Conservation (phyloP, 1,140 invertebrate genomes). For the Galleria mellonella region DNA sequence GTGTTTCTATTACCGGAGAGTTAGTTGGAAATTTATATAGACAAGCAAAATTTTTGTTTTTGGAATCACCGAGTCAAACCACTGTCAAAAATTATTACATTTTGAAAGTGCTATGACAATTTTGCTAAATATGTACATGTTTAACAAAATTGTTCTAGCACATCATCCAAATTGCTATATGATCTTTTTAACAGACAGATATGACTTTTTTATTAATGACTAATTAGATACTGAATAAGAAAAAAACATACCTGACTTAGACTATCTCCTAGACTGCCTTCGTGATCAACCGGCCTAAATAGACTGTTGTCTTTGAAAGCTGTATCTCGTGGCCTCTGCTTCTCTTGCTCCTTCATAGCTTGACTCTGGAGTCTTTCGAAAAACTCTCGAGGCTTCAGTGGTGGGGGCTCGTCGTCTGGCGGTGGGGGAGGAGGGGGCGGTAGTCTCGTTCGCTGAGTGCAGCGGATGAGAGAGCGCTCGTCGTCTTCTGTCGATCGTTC, state of each 20-base stretch:
- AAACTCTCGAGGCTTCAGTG: constrained; percentile 58
- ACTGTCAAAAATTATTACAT: too few relatives aligned
- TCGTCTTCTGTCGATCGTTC: constrained; percentile 72
- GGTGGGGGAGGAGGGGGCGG: constrained; percentile 58
- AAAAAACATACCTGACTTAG: constrained; percentile 55
- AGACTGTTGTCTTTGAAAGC: constrained; percentile 41
- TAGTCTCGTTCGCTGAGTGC: constrained; percentile 46
- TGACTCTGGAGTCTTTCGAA: constrained; percentile 62
- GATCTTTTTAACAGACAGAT: too few relatives aligned
- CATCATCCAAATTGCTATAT: too few relatives aligned
- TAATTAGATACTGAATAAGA: neutral
- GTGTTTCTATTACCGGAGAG: too few relatives aligned
- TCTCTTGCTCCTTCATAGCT: constrained; percentile 56
- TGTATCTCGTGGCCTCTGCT: constrained; percentile 37
- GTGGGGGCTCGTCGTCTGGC: constrained; percentile 58
- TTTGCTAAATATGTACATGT: too few relatives aligned
- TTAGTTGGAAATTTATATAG: too few relatives aligned
- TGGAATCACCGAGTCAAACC: too few relatives aligned
- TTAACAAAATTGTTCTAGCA: too few relatives aligned
- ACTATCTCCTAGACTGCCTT: constrained; percentile 59
- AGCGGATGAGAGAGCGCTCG: constrained; percentile 60
- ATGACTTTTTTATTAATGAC: too few relatives aligned
- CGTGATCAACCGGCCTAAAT: constrained; percentile 46
- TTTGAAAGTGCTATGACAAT: too few relatives aligned
- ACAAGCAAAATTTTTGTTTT: too few relatives aligned